Evolutionary conservation across 2,888 invertebrate species (phyloP).

Genomic region (Pardosa pseudoannulata): DNA sequence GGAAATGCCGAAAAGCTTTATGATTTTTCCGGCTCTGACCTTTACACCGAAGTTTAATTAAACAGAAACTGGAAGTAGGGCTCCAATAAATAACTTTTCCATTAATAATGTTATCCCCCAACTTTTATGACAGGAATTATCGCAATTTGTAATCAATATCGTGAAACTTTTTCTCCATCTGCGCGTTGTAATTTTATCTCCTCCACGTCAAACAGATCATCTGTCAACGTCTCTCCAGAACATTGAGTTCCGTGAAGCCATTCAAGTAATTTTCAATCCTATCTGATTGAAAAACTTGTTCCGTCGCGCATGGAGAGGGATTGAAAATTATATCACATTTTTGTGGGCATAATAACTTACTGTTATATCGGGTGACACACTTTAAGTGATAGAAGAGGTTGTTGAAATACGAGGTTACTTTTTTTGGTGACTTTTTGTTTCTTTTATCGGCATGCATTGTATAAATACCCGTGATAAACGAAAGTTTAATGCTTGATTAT

Average conservation of each 20-base stretch:
- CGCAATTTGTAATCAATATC: conserved; percentile 9
- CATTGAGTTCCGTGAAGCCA: not conserved
- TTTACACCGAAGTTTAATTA: too few species aligned
- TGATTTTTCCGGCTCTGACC: too few species aligned
- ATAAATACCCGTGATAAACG: too few species aligned
- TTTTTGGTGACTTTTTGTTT: not conserved
- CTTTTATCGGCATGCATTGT: too few species aligned
- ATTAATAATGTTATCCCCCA: not conserved
- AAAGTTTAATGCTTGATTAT: too few species aligned
- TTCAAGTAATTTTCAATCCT: conserved; percentile 2
- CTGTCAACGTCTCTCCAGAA: not conserved
- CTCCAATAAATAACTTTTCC: not conserved
- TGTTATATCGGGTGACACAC: not conserved
- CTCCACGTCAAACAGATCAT: not conserved
- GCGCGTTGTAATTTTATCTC: not conserved
- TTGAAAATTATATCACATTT: conserved; percentile 12
- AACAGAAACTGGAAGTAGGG: too few species aligned
- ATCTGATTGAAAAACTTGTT: not conserved
- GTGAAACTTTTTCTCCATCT: not conserved
- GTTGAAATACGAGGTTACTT: not conserved
- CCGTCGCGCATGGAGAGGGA: not conserved
- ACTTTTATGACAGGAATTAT: not conserved
- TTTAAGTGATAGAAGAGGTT: not conserved
- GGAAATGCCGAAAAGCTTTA: too few species aligned
- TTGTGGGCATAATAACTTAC: not conserved